Evolutionary conservation across 1,140 invertebrate genomes (phyloP).

Genomic region (Odontomachus brunneus): DNA sequence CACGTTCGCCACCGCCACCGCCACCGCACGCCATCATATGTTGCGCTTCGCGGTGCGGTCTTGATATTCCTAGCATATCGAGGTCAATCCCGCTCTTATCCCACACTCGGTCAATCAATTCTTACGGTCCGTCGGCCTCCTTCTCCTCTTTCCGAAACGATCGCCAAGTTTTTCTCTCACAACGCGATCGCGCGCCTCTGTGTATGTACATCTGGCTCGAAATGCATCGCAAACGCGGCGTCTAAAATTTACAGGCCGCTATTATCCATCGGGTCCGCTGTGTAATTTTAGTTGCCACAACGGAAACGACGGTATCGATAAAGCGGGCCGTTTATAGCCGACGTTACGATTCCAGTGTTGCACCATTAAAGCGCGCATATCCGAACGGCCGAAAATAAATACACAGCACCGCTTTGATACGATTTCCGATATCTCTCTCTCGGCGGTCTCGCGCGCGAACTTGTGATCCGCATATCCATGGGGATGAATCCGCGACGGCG

Average conservation of each 20-base stretch:
- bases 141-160: too few species aligned
- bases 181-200: too few species aligned
- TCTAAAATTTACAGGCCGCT: background rate
- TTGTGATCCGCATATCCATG: too few species aligned
- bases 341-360: background rate
- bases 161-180: background rate
- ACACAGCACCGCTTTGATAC: too few species aligned
- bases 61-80: conserved; percentile 38
- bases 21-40: background rate
- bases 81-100: conserved; percentile 39
- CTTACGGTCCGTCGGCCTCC: background rate
- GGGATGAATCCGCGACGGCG: too few species aligned
- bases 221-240: too few species aligned
- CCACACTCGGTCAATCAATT: conserved; percentile 51
- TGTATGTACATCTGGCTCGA: too few species aligned
- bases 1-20: background rate
- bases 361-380: too few species aligned
- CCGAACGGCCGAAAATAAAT: background rate
- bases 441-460: too few species aligned
- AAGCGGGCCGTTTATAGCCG: background rate
- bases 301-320: conserved; percentile 1
- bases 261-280: background rate
- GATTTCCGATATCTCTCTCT: too few species aligned
- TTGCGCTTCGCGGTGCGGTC: background rate
- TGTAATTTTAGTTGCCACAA: background rate